These are phyloP conservation scores for Zelleria hepariella DNA, from an alignment of 2,888 invertebrate genomes.

Conservation along the genomic window DNA sequence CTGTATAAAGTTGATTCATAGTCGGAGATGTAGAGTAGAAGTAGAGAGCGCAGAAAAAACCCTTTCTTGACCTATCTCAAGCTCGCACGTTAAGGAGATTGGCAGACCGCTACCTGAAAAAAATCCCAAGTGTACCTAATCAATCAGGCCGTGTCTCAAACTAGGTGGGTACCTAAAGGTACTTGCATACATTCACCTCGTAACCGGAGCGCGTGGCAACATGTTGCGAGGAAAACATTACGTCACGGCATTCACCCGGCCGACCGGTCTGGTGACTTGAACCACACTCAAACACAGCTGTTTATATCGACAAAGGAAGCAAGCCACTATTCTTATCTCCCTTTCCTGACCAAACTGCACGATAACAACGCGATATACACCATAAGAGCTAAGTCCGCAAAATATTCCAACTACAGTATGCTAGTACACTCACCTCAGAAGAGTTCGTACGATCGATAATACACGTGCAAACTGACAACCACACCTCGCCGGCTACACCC, in stretches of 20 bases:
- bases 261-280: background rate
- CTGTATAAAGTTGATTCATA: too few relatives aligned
- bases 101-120: too few relatives aligned
- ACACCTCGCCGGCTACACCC: slow-evolving; percentile 28
- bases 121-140: too few relatives aligned
- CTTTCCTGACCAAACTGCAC: slow-evolving; percentile 15
- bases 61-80: too few relatives aligned
- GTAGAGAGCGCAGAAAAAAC: too few relatives aligned
- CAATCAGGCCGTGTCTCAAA: too few relatives aligned
- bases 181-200: slow-evolving; percentile 1
- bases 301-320: slow-evolving; percentile 34
- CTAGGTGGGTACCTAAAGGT: background rate
- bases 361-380: background rate
- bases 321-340: slow-evolving; percentile 28
- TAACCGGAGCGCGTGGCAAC: slow-evolving; percentile 24
- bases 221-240: slow-evolving; percentile 13
- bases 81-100: too few relatives aligned
- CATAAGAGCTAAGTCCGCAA: background rate
- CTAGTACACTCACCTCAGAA: slow-evolving; percentile 29
- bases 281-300: slow-evolving; percentile 24
- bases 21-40: too few relatives aligned
- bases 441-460: slow-evolving; percentile 38
- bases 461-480: slow-evolving; percentile 38
- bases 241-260: slow-evolving; percentile 9
- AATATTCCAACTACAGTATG: background rate